Conservation (phyloP, 2,888 invertebrate genomes). For the Athalia circularis region DNA sequence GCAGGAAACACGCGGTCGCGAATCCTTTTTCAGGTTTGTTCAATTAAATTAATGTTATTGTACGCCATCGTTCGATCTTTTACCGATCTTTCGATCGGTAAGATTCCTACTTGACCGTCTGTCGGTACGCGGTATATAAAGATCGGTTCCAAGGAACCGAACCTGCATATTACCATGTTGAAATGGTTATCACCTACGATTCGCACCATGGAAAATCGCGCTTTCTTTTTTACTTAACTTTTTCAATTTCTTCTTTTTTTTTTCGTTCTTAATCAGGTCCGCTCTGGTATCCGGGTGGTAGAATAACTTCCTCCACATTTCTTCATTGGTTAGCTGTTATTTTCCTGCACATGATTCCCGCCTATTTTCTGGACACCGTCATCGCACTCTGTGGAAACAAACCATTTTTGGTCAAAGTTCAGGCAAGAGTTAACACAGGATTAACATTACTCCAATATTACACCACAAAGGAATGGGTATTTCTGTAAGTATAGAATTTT, state of each 20-base stretch:
- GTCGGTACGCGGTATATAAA: neutral
- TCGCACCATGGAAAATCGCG: no score
- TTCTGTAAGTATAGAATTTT: slow-evolving; percentile 70
- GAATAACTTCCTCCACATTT: slow-evolving; percentile 81
- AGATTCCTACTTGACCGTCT: neutral
- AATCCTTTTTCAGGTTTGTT: slow-evolving; percentile 76
- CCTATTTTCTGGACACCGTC: slow-evolving; percentile 84
- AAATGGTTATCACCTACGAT: neutral
- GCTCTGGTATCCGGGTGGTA: slow-evolving; percentile 78
- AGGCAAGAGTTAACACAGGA: slow-evolving; percentile 79
- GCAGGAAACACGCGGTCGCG: slow-evolving; percentile 77
- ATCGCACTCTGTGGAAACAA: slow-evolving; percentile 82
- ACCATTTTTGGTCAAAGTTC: slow-evolving; percentile 83
- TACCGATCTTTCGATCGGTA: neutral
- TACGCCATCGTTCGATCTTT: slow-evolving; percentile 7
- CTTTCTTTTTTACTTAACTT: neutral
- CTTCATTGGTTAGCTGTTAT: slow-evolving; percentile 81
- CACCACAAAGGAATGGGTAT: slow-evolving; percentile 88
- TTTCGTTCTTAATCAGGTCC: slow-evolving; percentile 61
- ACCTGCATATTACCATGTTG: no score
- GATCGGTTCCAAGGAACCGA: no score
- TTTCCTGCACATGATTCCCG: slow-evolving; percentile 86
- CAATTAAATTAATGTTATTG: neutral
- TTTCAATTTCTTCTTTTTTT: no score
- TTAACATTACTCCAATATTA: slow-evolving; percentile 85